Evolutionary conservation across 2,888 invertebrate species (phyloP), one percentile per base, ranked within the genome.

Genomic region (Tanypteryx hageni): DNA sequence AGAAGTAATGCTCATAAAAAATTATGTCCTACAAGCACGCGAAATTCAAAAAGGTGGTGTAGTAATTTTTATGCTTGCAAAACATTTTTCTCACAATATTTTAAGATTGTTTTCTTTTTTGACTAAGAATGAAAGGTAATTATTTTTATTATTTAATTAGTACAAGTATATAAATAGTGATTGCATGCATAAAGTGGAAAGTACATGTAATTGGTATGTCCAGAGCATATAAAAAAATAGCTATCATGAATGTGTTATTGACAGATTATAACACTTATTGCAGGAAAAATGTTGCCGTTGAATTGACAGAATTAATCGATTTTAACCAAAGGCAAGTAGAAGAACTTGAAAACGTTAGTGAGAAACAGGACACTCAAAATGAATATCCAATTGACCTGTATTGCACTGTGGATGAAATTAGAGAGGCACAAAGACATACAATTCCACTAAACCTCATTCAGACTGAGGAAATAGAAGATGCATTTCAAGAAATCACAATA

Each of bases 371-470:
- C 84, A 92, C 92, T 31, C 95, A 96, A 92, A 94, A 96, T 92
- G 96, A 96, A 94, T 96, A 96, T 93, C 96, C 96, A 58, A 95
- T 96, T 93, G 96, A 97, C 94, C 96, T 97, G 93, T 97, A 97
- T 94, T 97, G 97, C 95, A 96, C 97, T 0, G 97, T 96, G 84
- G 97, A 97, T 94, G 97, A 97, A 94, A 94, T 97, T 64, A 95
- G 96, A 92, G 96, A 96, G 93, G 95, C 76, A 44, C n/a, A 91
- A 68, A 68, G n/a, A 27, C 9, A 61, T 59, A 11, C 81, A 64
- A 14, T 86, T 89, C 57, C 89, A 57, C n/a, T 92, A 92, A 61
- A 84, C 61, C 11, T 64, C 57, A 27, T 83, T 92, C 5, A 57
- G 13, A 44, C 61, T 81, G 68, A 91, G 76, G 59, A 64, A 76